Base-by-base conservation (phyloP, 1,140 invertebrate genomes). In the Reticulitermes speratus region DNA sequence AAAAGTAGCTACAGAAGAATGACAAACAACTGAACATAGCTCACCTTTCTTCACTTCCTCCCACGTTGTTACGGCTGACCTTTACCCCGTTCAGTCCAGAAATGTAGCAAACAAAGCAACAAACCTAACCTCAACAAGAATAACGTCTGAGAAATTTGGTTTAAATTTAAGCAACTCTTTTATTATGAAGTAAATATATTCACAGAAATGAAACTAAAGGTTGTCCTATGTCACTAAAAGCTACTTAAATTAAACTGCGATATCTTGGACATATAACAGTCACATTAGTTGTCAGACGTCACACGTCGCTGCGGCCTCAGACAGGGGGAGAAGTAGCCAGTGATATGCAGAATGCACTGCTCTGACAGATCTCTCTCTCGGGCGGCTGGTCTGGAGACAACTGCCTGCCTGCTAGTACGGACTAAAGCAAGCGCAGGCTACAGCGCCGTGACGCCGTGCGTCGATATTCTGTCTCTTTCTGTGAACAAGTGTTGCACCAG, bases 1-100 rank as follows among this genome's bases (percentile, higher is more conserved):
- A 48, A 16, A 48, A 11, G 45, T 16, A 48, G 14, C 9, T 48
- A 55, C 19, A 21, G 52, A 55, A 55, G 52, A 55, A 55, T 55
- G 19, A 55, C 19, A 55, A 55, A 19, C 19, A 21, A 21, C 19
- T 21, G 52, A 19, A 55, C 19, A 19, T 1, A 55, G 19, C 65
- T 75, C 14, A 75, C 65, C 65, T 75, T 75, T 75, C 65, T 75
- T 75, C 65, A 75, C 25, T 30, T 75, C 65, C 65, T 75, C 65
- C 65, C 65, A 75, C 65, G 65, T 75, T 75, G 65, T 75, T 75
- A 75, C 65, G 65, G 65, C n/a, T 75, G n/a, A 14, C 16, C 21
- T 21, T 21, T 23, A 65, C 59, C 59, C 19, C 21, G 19, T 19
- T 75, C 6, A 75, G 9, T 30, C 25, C 65, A 9, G 65, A 75